Evolutionary conservation across 2,888 invertebrate species (phyloP).

Genomic region (Himalopsyche tibetana): DNA sequence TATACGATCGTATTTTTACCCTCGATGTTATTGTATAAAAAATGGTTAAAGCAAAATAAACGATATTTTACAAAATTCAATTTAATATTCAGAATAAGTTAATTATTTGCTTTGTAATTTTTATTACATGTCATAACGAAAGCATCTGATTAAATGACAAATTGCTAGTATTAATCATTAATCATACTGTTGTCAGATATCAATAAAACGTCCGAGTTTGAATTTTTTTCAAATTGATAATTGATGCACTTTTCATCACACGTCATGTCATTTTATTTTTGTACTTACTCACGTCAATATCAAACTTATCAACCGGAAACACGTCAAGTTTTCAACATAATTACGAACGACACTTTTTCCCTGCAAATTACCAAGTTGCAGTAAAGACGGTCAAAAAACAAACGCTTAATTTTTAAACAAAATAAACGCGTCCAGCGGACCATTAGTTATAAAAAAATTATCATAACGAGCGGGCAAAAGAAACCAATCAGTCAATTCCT

Average conservation of each 20-base stretch:
- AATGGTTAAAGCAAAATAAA: too few species aligned
- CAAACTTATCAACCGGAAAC: background rate
- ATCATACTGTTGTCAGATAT: background rate
- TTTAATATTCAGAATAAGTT: too few species aligned
- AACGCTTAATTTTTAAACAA: background rate
- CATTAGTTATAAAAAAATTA: conserved; percentile 27
- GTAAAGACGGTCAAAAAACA: background rate
- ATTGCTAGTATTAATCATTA: background rate
- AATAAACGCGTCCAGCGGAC: background rate
- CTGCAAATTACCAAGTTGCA: conserved; percentile 9
- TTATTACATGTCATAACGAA: background rate
- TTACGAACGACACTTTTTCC: background rate
- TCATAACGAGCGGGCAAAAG: conserved; percentile 42
- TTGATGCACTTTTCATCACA: conserved; percentile 21
- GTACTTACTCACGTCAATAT: background rate
- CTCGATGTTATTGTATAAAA: too few species aligned
- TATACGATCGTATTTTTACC: too few species aligned
- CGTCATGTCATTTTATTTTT: background rate
- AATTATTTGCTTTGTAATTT: too few species aligned
- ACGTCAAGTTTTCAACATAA: background rate
- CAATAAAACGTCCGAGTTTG: background rate
- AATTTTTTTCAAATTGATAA: background rate
- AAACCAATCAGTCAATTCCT: conserved; percentile 2
- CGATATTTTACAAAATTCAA: too few species aligned
- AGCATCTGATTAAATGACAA: background rate